Evolutionary conservation across 2,797 vertebrate genomes (phyloP).

Genomic region (Sebastiscus tertius): DNA sequence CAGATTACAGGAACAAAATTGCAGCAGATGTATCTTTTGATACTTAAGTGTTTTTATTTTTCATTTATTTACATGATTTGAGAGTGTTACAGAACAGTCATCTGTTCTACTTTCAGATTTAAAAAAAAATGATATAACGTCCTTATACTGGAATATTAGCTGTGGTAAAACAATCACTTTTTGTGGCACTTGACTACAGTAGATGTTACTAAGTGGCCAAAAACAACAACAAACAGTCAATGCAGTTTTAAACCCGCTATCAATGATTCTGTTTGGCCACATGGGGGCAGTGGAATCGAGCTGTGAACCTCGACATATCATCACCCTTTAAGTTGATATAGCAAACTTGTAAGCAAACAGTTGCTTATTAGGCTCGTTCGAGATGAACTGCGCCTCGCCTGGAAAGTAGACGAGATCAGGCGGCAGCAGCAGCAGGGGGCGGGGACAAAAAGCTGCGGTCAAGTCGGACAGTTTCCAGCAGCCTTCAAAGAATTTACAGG

Average conservation of each 20-base stretch:
- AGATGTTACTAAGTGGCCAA: background rate
- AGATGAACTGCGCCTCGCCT: too few species aligned
- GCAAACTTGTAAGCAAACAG: too few species aligned
- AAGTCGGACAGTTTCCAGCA: too few species aligned
- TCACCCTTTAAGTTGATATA: too few species aligned
- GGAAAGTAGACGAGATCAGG: too few species aligned
- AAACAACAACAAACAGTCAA: background rate
- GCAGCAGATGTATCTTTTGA: background rate
- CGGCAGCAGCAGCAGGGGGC: too few species aligned
- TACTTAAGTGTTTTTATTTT: background rate
- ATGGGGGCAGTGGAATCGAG: background rate
- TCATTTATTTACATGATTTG: background rate
- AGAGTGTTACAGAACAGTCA: background rate
- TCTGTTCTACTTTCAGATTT: background rate
- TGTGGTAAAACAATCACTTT: background rate
- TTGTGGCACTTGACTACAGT: background rate
- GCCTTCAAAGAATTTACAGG: too few species aligned
- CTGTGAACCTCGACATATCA: too few species aligned
- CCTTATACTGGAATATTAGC: background rate
- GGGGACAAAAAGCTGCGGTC: too few species aligned
- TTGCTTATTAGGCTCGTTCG: too few species aligned
- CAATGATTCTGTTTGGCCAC: fast-evolving
- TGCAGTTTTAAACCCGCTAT: background rate
- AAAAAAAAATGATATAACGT: background rate
- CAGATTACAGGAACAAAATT: background rate